These are phyloP conservation scores for Saccopteryx leptura DNA, from an alignment of 2,113 vertebrate genomes.

Conservation along the genomic window DNA sequence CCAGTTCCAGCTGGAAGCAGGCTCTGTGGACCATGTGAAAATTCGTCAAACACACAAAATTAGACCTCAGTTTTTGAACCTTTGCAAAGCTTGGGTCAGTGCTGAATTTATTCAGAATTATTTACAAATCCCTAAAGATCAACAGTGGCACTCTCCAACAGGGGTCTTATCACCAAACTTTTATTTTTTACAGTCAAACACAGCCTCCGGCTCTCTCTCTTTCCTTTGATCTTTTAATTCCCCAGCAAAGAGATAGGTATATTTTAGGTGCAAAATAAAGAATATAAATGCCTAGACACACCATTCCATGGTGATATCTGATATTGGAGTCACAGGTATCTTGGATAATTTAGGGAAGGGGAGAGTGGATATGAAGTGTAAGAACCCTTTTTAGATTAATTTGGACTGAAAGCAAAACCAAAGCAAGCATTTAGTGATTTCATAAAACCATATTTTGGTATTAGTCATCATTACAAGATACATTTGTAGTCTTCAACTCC, in stretches of 20 bases:
- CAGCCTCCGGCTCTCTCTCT: not conserved
- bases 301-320: not conserved
- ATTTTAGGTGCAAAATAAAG: constrained; percentile 17
- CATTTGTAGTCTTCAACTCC: constrained; percentile 61
- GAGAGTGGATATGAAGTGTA: not conserved
- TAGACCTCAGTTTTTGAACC: constrained; percentile 63
- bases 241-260: not conserved
- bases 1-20: constrained; percentile 77
- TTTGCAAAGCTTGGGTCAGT: constrained; percentile 68
- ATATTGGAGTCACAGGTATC: not conserved
- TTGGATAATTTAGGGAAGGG: constrained; percentile 38
- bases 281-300: constrained; percentile 32
- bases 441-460: constrained; percentile 1
- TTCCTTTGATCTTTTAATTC: not conserved
- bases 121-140: constrained; percentile 66
- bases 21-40: constrained; percentile 72
- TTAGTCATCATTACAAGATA: constrained; percentile 57
- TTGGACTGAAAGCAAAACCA: constrained; percentile 3
- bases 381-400: constrained; percentile 17
- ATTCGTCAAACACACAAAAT: constrained; percentile 68
- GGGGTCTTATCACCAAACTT: constrained; percentile 8
- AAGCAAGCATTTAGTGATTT: constrained; percentile 7
- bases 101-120: constrained; percentile 68
- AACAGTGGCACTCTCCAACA: not conserved
- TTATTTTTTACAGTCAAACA: constrained; percentile 36